These are phyloP conservation scores for Diploscapter pachys DNA, from an alignment of 1,140 invertebrate genomes.

Conservation along the genomic window DNA sequence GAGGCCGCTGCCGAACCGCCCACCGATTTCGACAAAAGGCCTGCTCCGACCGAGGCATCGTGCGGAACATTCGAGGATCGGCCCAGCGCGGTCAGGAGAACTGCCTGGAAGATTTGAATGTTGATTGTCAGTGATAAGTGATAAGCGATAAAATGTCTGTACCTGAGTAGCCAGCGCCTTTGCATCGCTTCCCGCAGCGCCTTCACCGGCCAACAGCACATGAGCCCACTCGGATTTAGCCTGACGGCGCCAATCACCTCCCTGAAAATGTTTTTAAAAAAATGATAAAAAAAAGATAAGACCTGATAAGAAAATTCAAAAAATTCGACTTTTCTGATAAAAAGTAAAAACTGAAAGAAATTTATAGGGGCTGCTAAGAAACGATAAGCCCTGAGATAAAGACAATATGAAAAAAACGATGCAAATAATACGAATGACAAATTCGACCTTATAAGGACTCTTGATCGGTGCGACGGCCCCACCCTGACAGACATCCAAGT, in stretches of 20 bases:
- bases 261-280: constrained; percentile 25
- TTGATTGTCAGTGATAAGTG: no score
- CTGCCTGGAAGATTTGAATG: constrained; percentile 12
- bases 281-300: not conserved
- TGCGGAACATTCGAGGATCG: constrained; percentile 9
- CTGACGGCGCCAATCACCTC: constrained; percentile 45
- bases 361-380: not conserved
- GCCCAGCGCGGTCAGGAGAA: constrained; percentile 37
- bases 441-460: constrained; percentile 39
- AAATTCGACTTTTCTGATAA: constrained; percentile 27
- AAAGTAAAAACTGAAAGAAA: not conserved
- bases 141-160: no score
- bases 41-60: constrained; percentile 16
- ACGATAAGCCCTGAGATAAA: not conserved
- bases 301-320: not conserved
- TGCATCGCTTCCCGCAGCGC: constrained; percentile 43
- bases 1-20: constrained; percentile 22
- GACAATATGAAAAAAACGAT: constrained; percentile 1
- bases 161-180: constrained; percentile 49
- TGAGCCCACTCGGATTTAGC: constrained; percentile 41
- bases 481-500: constrained; percentile 40
- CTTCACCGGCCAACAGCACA: constrained; percentile 53
- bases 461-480: constrained; percentile 34
- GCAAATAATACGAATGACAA: not conserved
- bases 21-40: constrained; percentile 15